Conservation (phyloP, 2,797 vertebrate genomes). For the Distichodus sexfasciatus region DNA sequence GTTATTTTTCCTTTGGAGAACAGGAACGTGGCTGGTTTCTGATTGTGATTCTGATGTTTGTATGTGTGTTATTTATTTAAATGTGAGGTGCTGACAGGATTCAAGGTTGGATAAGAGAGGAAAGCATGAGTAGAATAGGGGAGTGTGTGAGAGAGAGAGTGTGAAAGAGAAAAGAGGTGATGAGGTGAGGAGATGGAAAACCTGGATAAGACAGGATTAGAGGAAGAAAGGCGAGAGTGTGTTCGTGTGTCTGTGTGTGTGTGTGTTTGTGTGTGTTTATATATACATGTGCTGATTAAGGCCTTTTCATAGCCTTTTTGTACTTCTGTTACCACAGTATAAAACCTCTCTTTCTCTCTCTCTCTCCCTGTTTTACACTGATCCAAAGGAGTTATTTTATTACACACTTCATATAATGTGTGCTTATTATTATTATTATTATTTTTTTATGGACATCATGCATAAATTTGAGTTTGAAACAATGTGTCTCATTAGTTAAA, state of each 20-base stretch:
- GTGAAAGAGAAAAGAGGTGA: neutral
- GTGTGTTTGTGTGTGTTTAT: neutral
- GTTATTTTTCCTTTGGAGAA: too few species aligned
- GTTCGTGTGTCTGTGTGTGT: neutral
- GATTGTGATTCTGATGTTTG: neutral
- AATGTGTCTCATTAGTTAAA: too few species aligned
- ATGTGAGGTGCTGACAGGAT: neutral
- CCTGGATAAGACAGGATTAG: slow-evolving; percentile 14
- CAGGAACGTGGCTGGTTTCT: too few species aligned
- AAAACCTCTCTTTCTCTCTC: neutral
- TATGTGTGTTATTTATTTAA: neutral
- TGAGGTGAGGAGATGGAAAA: neutral
- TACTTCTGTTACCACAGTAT: slow-evolving; percentile 5
- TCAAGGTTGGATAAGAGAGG: neutral
- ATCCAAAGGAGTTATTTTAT: too few species aligned
- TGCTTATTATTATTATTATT: too few species aligned
- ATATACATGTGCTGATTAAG: slow-evolving; percentile 29
- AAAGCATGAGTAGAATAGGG: neutral
- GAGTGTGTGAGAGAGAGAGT: neutral
- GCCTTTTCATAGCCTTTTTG: slow-evolving; percentile 41
- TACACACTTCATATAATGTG: too few species aligned
- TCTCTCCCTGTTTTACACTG: neutral
- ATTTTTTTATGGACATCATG: too few species aligned
- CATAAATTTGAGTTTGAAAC: too few species aligned
- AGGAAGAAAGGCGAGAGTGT: slow-evolving; percentile 6